Base-by-base conservation (phyloP, 2,888 invertebrate genomes). In the Itoplectis maculator region DNA sequence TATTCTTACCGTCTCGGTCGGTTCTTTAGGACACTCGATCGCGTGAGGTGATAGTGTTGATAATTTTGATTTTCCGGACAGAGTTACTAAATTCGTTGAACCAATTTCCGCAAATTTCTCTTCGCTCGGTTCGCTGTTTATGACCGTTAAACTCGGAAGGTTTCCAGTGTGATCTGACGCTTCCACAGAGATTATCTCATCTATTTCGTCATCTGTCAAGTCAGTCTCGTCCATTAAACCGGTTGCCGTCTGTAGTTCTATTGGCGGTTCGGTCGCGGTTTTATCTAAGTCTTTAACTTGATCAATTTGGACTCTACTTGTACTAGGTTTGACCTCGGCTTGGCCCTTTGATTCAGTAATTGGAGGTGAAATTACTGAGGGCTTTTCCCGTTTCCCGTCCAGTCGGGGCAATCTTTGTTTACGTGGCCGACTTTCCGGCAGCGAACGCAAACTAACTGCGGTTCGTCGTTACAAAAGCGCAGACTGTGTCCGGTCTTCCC, bases 1-100 rank as follows among this genome's bases (percentile, higher is more conserved):
- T 4, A 54, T 23, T 54, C 54, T 0, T 4, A 29, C 23, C 1
- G 95, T 95, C 95, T 94, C 95, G 95, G 95, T 94, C 93, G 94
- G 49, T 0, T 49, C 18, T 15, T 15, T 49, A 18, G 18, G 8
- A 18, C 15, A 15, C 15, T 2, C 7, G 15, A 18, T 49, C 15
- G 7, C 49, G 18, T 8, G 49, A 7, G 15, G 18, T 49, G 15
- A 49, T 49, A 0, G 15, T 7, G 49, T 0, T 8, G 49, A 7
- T 49, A 18, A 7, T n/a, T n/a, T n/a, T n/a, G n/a, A n/a, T n/a
- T n/a, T n/a, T n/a, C n/a, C n/a, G n/a, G n/a, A n/a, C n/a, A n/a
- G n/a, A n/a, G n/a, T n/a, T n/a, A n/a, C n/a, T 5, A 2, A 2
- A 13, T 13, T 42, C 29, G 2, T 29, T 29, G 29, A 29, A 29